phyloP scores from a whole-genome alignment of 1,140 invertebrate species.

The Mactra quadrangularis region DNA sequence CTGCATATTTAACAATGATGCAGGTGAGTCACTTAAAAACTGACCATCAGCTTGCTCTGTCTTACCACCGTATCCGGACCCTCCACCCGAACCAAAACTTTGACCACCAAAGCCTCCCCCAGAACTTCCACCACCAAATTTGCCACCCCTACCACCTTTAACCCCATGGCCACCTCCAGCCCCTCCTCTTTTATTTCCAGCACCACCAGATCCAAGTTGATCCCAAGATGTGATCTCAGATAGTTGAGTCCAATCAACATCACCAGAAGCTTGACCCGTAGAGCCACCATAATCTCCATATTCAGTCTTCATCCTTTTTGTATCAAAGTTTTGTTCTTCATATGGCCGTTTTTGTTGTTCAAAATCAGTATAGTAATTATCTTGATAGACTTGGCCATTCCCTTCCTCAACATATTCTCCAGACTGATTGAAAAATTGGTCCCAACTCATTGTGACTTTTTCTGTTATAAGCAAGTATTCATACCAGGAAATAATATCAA shows the following conservation, averaged over 20 bases:
- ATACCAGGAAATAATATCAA: not conserved
- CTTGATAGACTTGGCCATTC: not conserved
- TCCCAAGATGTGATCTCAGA: slow-evolving; percentile 29
- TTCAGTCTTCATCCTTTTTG: slow-evolving; percentile 4
- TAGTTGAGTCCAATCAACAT: not conserved
- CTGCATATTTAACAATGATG: not conserved
- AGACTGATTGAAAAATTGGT: slow-evolving; percentile 22
- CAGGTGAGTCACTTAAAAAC: not conserved
- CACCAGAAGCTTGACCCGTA: not conserved
- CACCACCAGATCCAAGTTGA: not conserved
- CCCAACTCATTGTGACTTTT: slow-evolving; percentile 9
- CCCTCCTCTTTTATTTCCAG: not conserved
- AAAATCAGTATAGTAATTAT: not conserved
- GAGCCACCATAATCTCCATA: not conserved
- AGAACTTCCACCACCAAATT: not conserved
- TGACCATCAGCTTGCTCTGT: not conserved
- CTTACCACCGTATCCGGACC: not conserved
- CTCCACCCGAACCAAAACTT: not conserved
- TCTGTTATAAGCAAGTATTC: not conserved
- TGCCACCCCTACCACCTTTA: not conserved
- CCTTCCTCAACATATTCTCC: not conserved
- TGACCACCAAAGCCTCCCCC: not conserved
- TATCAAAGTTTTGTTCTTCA: not conserved
- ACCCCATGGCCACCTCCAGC: not conserved
- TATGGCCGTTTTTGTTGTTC: not conserved